Base-by-base conservation (phyloP, 1,140 invertebrate species). In the Leptopilina clavipes region DNA sequence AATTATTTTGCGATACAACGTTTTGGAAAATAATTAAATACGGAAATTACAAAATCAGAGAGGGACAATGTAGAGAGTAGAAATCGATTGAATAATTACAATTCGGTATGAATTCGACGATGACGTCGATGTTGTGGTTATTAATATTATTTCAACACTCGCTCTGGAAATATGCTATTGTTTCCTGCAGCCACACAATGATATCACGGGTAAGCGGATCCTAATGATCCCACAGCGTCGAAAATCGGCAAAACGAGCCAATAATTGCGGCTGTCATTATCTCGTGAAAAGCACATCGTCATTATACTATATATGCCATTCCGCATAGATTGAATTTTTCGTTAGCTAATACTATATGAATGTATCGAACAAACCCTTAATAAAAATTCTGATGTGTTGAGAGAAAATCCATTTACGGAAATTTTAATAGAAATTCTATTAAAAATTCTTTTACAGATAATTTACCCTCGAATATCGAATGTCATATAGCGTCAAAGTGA, bases 181-280 rank as follows among this genome's bases (percentile, higher is more conserved):
- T 88, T 88, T 86, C 81, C 77, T 54, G 52, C 56, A 54, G 71
- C 76, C 75, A 71, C 70, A 65, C 72, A 45, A 48, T 70, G 72
- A 76, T 73, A 65, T 65, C 18, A 71, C 73, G 48, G 72, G 70
- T 76, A 72, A 31, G 48, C 71, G 37, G 73, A 73, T 76, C 48
- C 75, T 85, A 85, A 86, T 82, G 77, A 83, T 77, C 76, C 73
- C 44, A 31, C 76, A 65, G 74, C 78, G 79, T 78, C 70, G 73
- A 75, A 81, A 86, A 85, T 86, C 81, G 79, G 80, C 84, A 76
- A 85, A 88, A 88, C 84, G 81, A 82, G 81, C 77, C 82, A 76
- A 82, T 86, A 87, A 87, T 87, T 85, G 81, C 75, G 76, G 72
- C 76, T 82, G 85, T 86, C 85, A 83, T 87, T 86, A 87, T 86